A percentile compares a stretch with the other conserved stretches of the same genome.
These are phyloP conservation scores for Acipenser ruthenus DNA, from an alignment of 2,797 vertebrate species.

Conservation along the genomic window DNA sequence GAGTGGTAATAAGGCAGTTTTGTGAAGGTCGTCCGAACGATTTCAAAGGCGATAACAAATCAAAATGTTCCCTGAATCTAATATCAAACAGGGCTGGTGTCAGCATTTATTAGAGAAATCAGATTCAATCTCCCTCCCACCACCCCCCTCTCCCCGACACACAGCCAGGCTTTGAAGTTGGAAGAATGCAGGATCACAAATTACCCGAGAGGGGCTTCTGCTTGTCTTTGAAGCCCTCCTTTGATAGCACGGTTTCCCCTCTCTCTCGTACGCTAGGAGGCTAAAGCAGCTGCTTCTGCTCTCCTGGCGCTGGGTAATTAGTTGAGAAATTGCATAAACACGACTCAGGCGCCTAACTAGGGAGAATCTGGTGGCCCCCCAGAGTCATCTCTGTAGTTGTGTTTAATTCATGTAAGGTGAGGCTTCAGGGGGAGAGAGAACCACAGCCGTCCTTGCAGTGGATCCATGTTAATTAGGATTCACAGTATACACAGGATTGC, in stretches of 20 bases:
- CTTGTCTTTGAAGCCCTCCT: conserved; percentile 95
- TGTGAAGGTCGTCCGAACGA: conserved; percentile 81
- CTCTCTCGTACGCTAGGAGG: conserved; percentile 51
- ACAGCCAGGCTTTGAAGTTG: conserved; percentile 85
- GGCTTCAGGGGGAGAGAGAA: background rate
- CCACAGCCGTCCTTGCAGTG: too few relatives aligned
- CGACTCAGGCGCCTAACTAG: conserved; percentile 48
- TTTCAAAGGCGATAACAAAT: conserved; percentile 94
- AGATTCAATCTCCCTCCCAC: conserved; percentile 51
- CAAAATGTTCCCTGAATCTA: conserved; percentile 88
- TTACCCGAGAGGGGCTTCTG: conserved; percentile 87
- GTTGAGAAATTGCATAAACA: conserved; percentile 56
- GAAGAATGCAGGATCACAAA: conserved; percentile 86
- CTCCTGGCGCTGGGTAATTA: conserved; percentile 64
- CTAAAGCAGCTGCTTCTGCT: conserved; percentile 49
- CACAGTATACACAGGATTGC: too few relatives aligned
- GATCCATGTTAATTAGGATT: too few relatives aligned
- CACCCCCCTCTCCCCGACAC: conserved; percentile 63
- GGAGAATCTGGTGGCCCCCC: conserved; percentile 37
- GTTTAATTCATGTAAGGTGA: conserved; percentile 3
- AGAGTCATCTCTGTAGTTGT: conserved; percentile 21
- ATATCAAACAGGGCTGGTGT: conserved; percentile 92
- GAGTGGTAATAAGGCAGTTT: conserved; percentile 51
- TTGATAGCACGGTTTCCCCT: conserved; percentile 79
- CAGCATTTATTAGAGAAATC: conserved; percentile 96